Conservation (phyloP, 2,888 invertebrate genomes). For the Idaea straminata region DNA sequence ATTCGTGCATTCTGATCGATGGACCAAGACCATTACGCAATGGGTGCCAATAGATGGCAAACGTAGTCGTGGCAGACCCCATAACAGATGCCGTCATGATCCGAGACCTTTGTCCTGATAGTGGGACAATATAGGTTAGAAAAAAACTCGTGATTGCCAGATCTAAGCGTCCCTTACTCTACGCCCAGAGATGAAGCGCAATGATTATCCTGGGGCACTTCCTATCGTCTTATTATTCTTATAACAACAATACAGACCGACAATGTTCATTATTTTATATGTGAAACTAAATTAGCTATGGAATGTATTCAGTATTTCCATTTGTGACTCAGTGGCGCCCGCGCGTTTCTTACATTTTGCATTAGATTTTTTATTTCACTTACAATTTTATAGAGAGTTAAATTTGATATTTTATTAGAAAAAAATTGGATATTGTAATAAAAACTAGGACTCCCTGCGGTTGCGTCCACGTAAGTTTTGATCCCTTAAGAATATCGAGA, state of each 20-base stretch:
- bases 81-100: no score
- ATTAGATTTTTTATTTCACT: neutral
- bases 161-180: slow-evolving; percentile 34
- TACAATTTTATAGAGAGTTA: neutral
- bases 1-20: no score
- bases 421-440: no score
- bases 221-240: slow-evolving; percentile 58
- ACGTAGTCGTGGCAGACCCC: no score
- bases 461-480: no score
- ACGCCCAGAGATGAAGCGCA: slow-evolving; percentile 51
- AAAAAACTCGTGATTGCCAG: slow-evolving; percentile 3
- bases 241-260: slow-evolving; percentile 50
- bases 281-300: slow-evolving; percentile 28
- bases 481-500: no score
- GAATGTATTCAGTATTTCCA: slow-evolving; percentile 21
- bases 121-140: neutral
- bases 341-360: neutral
- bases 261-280: slow-evolving; percentile 42
- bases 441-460: no score
- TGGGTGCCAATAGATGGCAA: no score
- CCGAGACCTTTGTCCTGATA: neutral
- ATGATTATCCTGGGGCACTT: slow-evolving; percentile 58
- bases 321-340: slow-evolving; percentile 26
- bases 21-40: no score
- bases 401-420: no score